phyloP scores from a whole-genome alignment of 2,797 vertebrate species.

The Crenichthys baileyi region DNA sequence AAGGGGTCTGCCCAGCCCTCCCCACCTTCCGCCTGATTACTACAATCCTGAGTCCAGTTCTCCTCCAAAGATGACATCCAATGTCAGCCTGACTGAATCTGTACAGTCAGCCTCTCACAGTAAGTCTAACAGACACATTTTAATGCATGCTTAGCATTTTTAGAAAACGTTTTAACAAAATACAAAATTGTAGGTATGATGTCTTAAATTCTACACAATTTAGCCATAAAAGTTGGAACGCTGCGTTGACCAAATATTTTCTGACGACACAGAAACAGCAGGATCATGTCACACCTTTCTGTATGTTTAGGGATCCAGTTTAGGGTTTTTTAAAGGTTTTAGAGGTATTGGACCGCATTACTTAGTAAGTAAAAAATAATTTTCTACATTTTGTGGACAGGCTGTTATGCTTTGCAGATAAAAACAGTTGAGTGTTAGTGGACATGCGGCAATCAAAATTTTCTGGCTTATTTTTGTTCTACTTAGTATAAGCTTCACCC shows the following conservation, averaged over 20 bases:
- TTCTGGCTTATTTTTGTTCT: too few relatives aligned
- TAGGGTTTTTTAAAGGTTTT: too few relatives aligned
- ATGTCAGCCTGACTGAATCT: conserved; percentile 85
- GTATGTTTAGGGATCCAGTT: too few relatives aligned
- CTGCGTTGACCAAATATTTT: background rate
- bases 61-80: conserved; percentile 81
- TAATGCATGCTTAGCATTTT: background rate
- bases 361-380: background rate
- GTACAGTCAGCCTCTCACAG: conserved; percentile 82
- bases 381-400: background rate
- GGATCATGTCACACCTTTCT: too few relatives aligned
- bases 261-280: too few relatives aligned
- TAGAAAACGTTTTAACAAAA: background rate
- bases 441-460: too few relatives aligned
- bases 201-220: background rate
- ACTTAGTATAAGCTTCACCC: too few relatives aligned
- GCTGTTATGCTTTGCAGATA: background rate
- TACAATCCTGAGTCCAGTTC: conserved; percentile 68
- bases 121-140: conserved; percentile 54
- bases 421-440: too few relatives aligned
- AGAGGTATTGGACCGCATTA: too few relatives aligned
- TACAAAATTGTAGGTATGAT: background rate
- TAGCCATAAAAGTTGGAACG: background rate
- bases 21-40: conserved; percentile 56
- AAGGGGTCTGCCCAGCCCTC: conserved; percentile 27